A percentile compares a stretch with the other conserved stretches of the same genome.
Evolutionary conservation across 1,140 invertebrate species (phyloP).

Genomic region (Papilio polyxenes): DNA sequence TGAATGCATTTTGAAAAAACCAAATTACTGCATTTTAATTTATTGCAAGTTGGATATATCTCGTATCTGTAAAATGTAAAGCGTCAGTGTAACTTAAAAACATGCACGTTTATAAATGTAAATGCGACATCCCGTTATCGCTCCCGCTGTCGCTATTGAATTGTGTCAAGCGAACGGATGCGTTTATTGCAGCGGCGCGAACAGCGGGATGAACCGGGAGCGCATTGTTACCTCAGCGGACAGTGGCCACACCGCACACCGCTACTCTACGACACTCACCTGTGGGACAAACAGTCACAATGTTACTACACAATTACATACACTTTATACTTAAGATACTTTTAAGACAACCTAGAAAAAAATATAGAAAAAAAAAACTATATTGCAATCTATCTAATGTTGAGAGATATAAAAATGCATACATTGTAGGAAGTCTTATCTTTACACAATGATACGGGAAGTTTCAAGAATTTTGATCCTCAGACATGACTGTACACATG

Average conservation of each 20-base stretch:
- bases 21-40: too few relatives aligned
- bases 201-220: slow-evolving; percentile 37
- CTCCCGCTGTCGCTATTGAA: too few relatives aligned
- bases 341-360: not conserved
- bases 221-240: slow-evolving; percentile 33
- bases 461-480: not conserved
- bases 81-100: too few relatives aligned
- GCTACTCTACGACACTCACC: slow-evolving; percentile 45
- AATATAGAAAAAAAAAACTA: not conserved
- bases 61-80: not conserved
- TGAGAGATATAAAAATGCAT: not conserved
- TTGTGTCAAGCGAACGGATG: slow-evolving; percentile 32
- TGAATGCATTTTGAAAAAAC: too few relatives aligned
- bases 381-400: not conserved
- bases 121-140: too few relatives aligned
- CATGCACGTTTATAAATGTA: too few relatives aligned
- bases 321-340: not conserved
- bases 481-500: not conserved
- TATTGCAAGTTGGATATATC: not conserved
- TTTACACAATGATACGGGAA: not conserved
- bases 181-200: slow-evolving; percentile 35
- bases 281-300: slow-evolving; percentile 40
- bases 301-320: slow-evolving; percentile 10
- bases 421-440: not conserved
- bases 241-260: slow-evolving; percentile 10